Percentiles rank a stretch among this genome's conserved stretches.
These are phyloP conservation scores for Drosophila fuyamai DNA, from an alignment of 1,140 invertebrate species.

Conservation along the genomic window DNA sequence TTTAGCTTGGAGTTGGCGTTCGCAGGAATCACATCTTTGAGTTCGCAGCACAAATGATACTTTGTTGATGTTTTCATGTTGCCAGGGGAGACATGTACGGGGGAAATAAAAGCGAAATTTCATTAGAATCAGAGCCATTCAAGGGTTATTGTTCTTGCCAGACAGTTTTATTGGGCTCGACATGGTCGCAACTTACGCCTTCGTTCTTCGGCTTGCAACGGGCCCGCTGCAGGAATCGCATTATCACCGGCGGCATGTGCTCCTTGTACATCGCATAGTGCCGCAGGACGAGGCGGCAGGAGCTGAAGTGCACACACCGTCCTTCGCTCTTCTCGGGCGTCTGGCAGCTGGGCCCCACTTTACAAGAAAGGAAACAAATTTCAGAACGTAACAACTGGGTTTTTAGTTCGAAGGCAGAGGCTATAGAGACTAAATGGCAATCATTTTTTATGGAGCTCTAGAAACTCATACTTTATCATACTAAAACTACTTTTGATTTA, in stretches of 20 bases:
- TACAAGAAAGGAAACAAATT: neutral
- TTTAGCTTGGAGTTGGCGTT: constrained; percentile 77
- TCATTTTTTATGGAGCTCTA: too few species aligned
- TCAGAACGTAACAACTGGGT: neutral
- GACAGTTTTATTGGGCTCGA: constrained; percentile 56
- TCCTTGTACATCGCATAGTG: constrained; percentile 77
- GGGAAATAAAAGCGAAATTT: constrained; percentile 40
- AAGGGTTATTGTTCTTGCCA: constrained; percentile 57
- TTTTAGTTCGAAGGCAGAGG: too few species aligned
- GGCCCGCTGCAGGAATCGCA: constrained; percentile 71
- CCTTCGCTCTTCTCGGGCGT: constrained; percentile 66
- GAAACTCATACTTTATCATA: too few species aligned
- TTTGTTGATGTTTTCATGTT: constrained; percentile 64
- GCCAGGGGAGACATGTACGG: constrained; percentile 11
- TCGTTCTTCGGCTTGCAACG: constrained; percentile 70
- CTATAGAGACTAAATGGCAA: too few species aligned
- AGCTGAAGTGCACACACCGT: constrained; percentile 71
- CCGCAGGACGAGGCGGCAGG: constrained; percentile 66
- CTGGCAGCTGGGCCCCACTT: constrained; percentile 65
- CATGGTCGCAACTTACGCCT: constrained; percentile 58
- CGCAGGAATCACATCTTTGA: constrained; percentile 74
- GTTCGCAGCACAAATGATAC: constrained; percentile 78
- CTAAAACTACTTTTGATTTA: too few species aligned
- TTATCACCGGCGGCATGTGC: constrained; percentile 71
- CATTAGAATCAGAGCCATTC: constrained; percentile 69